Evolutionary conservation across 2,113 vertebrate genomes (phyloP).

Genomic region (Leucosticte australis): DNA sequence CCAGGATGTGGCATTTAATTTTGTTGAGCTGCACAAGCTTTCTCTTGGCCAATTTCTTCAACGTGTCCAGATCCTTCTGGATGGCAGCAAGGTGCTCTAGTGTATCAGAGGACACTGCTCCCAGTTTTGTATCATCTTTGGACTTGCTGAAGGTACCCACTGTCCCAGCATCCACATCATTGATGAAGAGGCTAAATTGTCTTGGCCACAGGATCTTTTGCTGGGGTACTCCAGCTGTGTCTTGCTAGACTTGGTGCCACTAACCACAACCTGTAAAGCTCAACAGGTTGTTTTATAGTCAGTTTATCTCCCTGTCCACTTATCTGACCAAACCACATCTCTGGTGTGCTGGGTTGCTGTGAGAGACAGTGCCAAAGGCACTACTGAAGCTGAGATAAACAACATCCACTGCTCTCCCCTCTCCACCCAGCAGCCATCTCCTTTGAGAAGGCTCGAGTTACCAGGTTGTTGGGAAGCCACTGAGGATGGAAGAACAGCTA

Average conservation of each 20-base stretch:
- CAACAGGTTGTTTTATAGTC: background rate
- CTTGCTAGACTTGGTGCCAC: background rate
- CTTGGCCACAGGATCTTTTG: background rate
- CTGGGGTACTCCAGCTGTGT: background rate
- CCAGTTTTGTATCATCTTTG: background rate
- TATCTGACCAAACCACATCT: accelerated
- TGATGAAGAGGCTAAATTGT: background rate
- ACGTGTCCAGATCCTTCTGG: background rate
- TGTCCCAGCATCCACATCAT: background rate
- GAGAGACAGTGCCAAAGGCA: background rate
- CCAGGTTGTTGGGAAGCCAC: background rate
- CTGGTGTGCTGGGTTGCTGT: background rate
- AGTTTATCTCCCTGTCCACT: background rate
- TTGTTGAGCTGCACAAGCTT: background rate
- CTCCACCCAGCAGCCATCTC: background rate
- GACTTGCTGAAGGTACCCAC: background rate
- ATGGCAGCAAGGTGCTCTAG: background rate
- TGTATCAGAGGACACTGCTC: background rate
- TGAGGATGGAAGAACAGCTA: background rate
- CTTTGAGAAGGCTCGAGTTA: background rate
- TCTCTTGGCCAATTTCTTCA: background rate
- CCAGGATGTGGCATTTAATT: background rate
- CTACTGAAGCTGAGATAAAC: background rate
- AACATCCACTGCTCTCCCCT: background rate
- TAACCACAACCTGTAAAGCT: background rate